Conservation (phyloP, 2,888 invertebrate genomes). For the Hypercompe scribonia region DNA sequence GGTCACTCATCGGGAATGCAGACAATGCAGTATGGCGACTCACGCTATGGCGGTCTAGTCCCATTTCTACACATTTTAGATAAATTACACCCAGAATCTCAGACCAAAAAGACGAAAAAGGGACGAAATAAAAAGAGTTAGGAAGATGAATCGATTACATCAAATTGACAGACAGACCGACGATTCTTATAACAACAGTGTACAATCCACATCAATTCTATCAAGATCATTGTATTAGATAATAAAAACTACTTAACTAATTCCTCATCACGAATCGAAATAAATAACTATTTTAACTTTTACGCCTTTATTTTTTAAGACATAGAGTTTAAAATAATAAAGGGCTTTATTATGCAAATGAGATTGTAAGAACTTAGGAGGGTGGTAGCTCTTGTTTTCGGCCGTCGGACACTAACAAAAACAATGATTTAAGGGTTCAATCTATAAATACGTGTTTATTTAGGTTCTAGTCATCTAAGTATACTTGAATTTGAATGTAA, state of each 20-base stretch:
- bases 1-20: too few relatives aligned
- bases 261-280: constrained; percentile 42
- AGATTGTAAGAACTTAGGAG: constrained; percentile 43
- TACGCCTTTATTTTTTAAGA: neutral
- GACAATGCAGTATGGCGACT: too few relatives aligned
- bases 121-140: too few relatives aligned
- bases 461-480: neutral
- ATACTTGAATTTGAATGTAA: constrained; percentile 7
- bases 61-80: too few relatives aligned
- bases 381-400: constrained; percentile 38
- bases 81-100: too few relatives aligned
- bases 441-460: constrained; percentile 9
- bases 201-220: constrained; percentile 4
- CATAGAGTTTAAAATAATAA: constrained; percentile 20
- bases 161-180: constrained; percentile 14
- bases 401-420: neutral
- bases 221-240: constrained; percentile 11
- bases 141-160: too few relatives aligned
- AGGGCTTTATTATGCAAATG: constrained; percentile 56
- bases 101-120: too few relatives aligned
- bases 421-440: neutral
- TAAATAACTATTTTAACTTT: constrained; percentile 7
- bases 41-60: too few relatives aligned
- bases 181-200: constrained; percentile 13
- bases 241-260: constrained; percentile 21